Base-by-base conservation (phyloP, 2,113 vertebrate species). In the Pholis gunnellus region DNA sequence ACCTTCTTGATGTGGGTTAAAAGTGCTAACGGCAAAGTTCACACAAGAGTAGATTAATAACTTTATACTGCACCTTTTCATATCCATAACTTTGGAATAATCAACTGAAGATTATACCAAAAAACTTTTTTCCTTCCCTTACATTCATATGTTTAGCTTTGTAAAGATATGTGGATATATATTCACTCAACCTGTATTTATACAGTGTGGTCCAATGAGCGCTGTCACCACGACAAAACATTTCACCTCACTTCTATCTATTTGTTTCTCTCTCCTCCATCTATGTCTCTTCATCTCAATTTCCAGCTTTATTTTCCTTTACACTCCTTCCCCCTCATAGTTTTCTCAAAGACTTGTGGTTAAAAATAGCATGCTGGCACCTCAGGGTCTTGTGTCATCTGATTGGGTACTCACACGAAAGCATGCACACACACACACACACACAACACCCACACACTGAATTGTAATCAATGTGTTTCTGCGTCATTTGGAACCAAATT, bases 341-440 rank as follows among this genome's bases (percentile, higher is more conserved):
- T 29, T 73, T 74, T 63, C 52, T 86, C 63, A 57, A 75, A 83
- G 64, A 78, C 57, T 57, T 61, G 17, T 14, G 75, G 79, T 76
- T 92, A 89, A 91, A 92, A 91, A 92, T 91, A 92, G 82, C 68
- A 85, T 11, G 11, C 27, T 81, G 78, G 75, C 52, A 89, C 89
- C 80, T 77, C 46, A 77, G 85, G 89, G 87, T 87, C 77, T 85
- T 86, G 77, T 85, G 88, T 85, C 90, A 85, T 91, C 81, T 85
- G 83, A 89, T 84, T 91, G 77, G 75, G 52, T 77, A 70, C 15
- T 5, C 66, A 18, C 61, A 57, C 25, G n/a, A 38, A 75, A 59
- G 77, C 38, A 44, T 11, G 25, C 46, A 80, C 50, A 69, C 31
- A 68, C 40, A 69, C 56, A 78, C 15, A 70, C 59, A 65, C 44